A percentile compares a stretch with the other conserved stretches of the same genome.
Evolutionary conservation across 2,797 vertebrate species (phyloP).

Genomic region (Halcyon badia): DNA sequence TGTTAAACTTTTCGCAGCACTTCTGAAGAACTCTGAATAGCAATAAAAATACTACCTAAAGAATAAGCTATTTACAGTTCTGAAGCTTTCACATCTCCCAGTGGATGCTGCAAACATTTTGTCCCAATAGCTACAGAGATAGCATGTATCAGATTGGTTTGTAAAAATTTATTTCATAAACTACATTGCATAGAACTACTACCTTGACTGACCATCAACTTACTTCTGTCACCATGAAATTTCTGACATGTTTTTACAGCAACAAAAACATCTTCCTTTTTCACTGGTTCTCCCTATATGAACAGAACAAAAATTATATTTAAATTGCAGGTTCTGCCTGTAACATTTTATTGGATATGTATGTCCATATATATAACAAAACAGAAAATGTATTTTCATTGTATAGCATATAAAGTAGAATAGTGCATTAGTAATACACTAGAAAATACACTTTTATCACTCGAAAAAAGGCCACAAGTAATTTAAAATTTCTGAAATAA

Average conservation of each 20-base stretch:
- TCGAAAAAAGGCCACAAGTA: background rate
- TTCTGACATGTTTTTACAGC: conserved; percentile 97
- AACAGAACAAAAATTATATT: background rate
- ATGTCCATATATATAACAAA: background rate
- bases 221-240: conserved; percentile 95
- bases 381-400: background rate
- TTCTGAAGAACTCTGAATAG: background rate
- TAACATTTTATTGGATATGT: background rate
- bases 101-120: background rate
- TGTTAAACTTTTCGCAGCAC: background rate
- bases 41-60: background rate
- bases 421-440: background rate
- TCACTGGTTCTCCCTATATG: conserved; percentile 88
- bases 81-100: background rate
- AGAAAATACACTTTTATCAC: background rate
- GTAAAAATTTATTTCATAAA: background rate
- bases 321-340: background rate
- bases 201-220: conserved; percentile 67
- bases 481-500: background rate
- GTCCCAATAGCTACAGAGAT: background rate
- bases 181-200: background rate
- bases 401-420: background rate
- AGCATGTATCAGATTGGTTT: background rate
- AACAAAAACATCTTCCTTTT: conserved; percentile 90
- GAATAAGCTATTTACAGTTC: background rate